These are phyloP conservation scores for Monopterus albus DNA, from an alignment of 2,113 vertebrate genomes.

Conservation along the genomic window DNA sequence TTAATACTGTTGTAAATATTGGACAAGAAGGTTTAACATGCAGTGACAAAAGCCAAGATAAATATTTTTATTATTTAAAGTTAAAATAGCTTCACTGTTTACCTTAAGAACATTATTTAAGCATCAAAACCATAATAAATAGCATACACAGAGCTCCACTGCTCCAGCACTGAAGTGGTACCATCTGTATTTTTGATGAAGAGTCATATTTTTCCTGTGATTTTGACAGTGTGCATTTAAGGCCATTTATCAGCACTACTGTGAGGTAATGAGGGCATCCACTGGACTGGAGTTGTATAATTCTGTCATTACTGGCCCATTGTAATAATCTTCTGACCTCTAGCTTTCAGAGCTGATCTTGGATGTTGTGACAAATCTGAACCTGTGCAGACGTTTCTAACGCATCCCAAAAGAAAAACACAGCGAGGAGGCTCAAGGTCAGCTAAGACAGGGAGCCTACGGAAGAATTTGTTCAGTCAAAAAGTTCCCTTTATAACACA, in stretches of 20 bases:
- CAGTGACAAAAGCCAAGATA: too few species aligned
- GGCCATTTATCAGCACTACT: conserved; percentile 75
- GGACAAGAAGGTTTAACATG: conserved; percentile 7
- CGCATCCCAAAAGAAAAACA: conserved; percentile 51
- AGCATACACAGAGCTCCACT: conserved; percentile 22
- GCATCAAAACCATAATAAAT: conserved; percentile 55
- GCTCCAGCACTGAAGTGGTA: conserved; percentile 57
- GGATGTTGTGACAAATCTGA: conserved; percentile 75
- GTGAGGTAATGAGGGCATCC: conserved; percentile 78
- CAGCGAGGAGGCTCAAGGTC: conserved; percentile 60
- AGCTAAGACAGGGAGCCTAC: conserved; percentile 9
- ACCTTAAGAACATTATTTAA: conserved; percentile 48
- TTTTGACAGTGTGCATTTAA: conserved; percentile 80
- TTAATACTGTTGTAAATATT: conserved; percentile 53
- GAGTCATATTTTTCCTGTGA: conserved; percentile 69
- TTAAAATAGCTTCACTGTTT: not conserved
- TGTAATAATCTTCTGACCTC: conserved; percentile 83
- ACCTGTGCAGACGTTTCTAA: conserved; percentile 38
- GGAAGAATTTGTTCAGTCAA: not conserved
- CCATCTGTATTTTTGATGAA: conserved; percentile 79
- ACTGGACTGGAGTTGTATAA: conserved; percentile 79
- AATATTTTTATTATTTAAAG: conserved; percentile 14
- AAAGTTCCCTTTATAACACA: conserved; percentile 35
- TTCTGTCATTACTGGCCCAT: conserved; percentile 80
- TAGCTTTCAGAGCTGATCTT: conserved; percentile 80